phyloP scores from a whole-genome alignment of 2,888 invertebrate species.

The Auanema freiburgensis region DNA sequence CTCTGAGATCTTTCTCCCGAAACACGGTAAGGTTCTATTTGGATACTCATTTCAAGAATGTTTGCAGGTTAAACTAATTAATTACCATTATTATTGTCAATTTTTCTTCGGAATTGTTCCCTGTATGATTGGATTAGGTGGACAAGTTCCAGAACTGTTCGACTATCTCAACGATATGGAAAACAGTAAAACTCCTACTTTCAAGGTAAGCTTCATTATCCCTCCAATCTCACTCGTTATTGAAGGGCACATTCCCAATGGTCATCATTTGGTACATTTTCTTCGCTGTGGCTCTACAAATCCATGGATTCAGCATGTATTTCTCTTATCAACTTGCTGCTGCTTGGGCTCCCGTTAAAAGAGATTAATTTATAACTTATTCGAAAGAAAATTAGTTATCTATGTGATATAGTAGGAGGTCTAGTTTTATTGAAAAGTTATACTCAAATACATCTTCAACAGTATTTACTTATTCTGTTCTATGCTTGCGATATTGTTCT shows the following conservation, averaged over 20 bases:
- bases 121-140: conserved; percentile 52
- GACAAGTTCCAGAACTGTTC: conserved; percentile 57
- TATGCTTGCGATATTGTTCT: background rate
- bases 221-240: background rate
- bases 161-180: conserved; percentile 55
- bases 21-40: conserved; percentile 45
- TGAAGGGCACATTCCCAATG: conserved; percentile 59
- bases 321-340: conserved; percentile 51
- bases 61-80: conserved; percentile 48
- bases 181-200: conserved; percentile 56
- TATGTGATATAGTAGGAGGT: background rate
- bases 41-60: background rate
- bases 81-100: conserved; percentile 55
- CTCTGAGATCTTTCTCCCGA: conserved; percentile 49
- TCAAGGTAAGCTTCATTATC: conserved; percentile 39
- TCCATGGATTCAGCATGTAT: conserved; percentile 61
- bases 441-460: conserved; percentile 6
- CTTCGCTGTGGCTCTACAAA: conserved; percentile 61
- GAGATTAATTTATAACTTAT: conserved; percentile 16
- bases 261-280: conserved; percentile 63
- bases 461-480: conserved; percentile 3
- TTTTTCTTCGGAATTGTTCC: conserved; percentile 56
- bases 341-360: conserved; percentile 52
- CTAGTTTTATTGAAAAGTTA: conserved; percentile 1
- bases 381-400: background rate